Conservation (phyloP, 1,140 invertebrate species). For the Copidosoma floridanum region DNA sequence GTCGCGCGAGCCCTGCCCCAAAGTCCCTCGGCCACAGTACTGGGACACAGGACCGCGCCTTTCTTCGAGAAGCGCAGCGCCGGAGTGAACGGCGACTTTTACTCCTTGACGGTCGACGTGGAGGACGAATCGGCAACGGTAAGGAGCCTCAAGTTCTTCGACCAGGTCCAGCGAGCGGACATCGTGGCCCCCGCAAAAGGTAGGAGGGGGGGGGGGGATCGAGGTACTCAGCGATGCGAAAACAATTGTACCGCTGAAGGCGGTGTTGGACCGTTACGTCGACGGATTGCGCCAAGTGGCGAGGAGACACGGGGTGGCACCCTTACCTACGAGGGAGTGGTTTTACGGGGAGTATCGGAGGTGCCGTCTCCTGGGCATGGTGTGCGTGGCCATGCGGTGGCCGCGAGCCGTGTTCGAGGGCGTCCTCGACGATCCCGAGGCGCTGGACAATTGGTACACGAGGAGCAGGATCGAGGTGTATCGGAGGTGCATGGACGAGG, state of each 20-base stretch:
- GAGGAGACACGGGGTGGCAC: neutral
- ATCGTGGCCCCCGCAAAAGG: too few relatives aligned
- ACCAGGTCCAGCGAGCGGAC: neutral
- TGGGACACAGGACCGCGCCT: neutral
- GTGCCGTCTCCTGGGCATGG: neutral
- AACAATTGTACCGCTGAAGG: neutral
- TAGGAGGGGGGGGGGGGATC: too few relatives aligned
- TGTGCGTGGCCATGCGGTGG: neutral
- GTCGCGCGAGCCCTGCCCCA: neutral
- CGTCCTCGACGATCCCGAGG: neutral
- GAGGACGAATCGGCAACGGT: neutral
- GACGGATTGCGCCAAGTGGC: neutral
- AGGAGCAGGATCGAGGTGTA: neutral
- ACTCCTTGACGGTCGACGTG: neutral
- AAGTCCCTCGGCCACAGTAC: neutral
- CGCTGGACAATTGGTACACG: slow-evolving; percentile 4
- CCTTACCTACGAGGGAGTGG: neutral
- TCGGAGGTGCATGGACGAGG: neutral
- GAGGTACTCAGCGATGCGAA: too few relatives aligned
- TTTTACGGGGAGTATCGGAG: neutral
- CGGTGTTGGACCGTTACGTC: neutral
- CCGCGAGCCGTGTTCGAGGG: neutral
- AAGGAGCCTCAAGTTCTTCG: neutral
- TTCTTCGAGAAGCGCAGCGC: neutral
- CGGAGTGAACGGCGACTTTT: slow-evolving; percentile 6